A percentile compares a stretch with the other conserved stretches of the same genome.
phyloP scores from a whole-genome alignment of 2,888 invertebrate species.

The Rhamnusium bicolor region DNA sequence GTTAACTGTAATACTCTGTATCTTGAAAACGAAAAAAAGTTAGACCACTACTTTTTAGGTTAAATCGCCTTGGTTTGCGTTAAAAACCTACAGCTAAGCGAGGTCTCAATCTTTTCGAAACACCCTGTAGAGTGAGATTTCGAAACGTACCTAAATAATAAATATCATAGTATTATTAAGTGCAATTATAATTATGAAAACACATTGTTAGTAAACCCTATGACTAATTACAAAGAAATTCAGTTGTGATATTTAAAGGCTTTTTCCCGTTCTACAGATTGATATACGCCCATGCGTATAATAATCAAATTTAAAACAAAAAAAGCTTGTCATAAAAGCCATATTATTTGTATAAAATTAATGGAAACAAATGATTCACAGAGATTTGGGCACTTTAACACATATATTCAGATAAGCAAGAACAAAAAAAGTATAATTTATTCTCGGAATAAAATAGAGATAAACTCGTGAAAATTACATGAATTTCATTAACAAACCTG shows the following conservation, averaged over 20 bases:
- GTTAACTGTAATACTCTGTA: too few species aligned
- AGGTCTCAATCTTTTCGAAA: too few species aligned
- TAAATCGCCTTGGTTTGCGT: too few species aligned
- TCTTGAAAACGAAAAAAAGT: too few species aligned
- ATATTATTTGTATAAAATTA: not conserved
- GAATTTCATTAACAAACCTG: not conserved
- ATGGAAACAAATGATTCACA: not conserved
- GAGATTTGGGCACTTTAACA: not conserved
- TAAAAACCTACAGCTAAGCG: too few species aligned
- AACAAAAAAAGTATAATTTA: not conserved
- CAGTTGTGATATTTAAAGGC: not conserved
- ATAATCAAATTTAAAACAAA: not conserved
- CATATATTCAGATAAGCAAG: not conserved
- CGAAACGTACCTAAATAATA: too few species aligned
- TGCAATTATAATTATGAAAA: not conserved
- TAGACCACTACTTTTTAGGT: too few species aligned
- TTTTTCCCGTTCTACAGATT: not conserved
- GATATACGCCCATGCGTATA: not conserved
- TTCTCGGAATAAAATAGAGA: not conserved
- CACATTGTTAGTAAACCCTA: not conserved
- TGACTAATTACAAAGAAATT: not conserved
- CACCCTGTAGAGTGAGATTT: too few species aligned
- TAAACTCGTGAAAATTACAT: not conserved
- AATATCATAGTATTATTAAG: too few species aligned
- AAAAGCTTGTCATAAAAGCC: not conserved